A percentile compares a stretch with the other conserved stretches of the same genome.
Conservation (phyloP, 23 tunicate species). For the Trididemnum miniatum region DNA sequence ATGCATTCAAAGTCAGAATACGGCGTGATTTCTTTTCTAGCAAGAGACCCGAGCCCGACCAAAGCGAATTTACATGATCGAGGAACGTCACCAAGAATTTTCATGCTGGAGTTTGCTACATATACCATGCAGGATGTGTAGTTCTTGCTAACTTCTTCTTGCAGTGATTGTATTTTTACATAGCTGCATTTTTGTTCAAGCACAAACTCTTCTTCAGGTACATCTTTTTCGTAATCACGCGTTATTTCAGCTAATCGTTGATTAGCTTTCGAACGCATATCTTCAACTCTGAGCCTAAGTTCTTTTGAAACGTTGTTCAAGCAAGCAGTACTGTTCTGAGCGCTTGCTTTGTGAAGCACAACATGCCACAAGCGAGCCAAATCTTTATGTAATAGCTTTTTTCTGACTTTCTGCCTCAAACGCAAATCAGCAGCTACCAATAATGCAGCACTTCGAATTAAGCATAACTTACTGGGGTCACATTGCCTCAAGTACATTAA, state of each 20-base stretch:
- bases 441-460: constrained; percentile 4
- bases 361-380: not conserved
- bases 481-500: not conserved
- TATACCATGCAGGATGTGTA: not conserved
- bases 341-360: not conserved
- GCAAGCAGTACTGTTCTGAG: not conserved
- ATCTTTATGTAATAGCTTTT: not conserved
- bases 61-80: constrained; percentile 9
- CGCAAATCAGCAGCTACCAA: not conserved
- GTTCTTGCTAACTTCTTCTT: not conserved
- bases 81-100: not conserved
- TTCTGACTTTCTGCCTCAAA: not conserved
- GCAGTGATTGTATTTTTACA: not conserved
- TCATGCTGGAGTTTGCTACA: not conserved
- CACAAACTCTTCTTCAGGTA: not conserved
- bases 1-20: constrained; percentile 23
- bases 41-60: not conserved
- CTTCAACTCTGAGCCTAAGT: not conserved
- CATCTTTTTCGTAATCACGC: not conserved
- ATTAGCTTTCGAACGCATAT: not conserved
- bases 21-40: constrained; percentile 7
- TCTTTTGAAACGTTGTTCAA: not conserved
- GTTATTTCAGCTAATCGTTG: not conserved
- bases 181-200: not conserved
- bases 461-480: not conserved